Conservation (phyloP, 2,888 invertebrate genomes). For the Stenotaenia linearis region DNA sequence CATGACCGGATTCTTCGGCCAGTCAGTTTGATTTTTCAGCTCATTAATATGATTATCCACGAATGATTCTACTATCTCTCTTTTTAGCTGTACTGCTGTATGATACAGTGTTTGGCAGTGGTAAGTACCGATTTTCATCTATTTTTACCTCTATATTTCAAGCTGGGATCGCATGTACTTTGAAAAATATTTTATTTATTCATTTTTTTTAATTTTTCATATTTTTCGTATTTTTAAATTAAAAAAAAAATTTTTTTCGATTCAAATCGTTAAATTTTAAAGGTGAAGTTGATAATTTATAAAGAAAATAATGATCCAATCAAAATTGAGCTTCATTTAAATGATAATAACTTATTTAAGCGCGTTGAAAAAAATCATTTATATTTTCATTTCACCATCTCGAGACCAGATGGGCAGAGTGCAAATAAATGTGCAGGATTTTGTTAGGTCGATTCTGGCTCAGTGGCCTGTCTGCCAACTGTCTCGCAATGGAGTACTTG, state of each 20-base stretch:
- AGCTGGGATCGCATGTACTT: not conserved
- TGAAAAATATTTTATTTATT: not conserved
- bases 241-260: too few species aligned
- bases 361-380: not conserved
- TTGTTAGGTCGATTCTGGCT: not conserved
- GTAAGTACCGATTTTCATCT: conserved; percentile 28
- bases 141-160: not conserved
- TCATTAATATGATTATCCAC: not conserved
- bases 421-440: conserved; percentile 5
- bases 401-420: not conserved
- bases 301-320: not conserved
- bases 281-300: not conserved
- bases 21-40: not conserved
- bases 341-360: not conserved
- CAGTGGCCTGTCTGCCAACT: conserved; percentile 6
- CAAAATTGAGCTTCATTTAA: not conserved
- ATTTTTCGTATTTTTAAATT: too few species aligned
- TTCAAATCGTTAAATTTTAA: not conserved
- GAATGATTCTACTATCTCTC: conserved; percentile 21
- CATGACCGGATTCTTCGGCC: not conserved
- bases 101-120: conserved; percentile 36
- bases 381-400: not conserved
- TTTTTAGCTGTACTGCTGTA: conserved; percentile 36
- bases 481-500: conserved; percentile 2
- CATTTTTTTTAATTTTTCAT: not conserved